phyloP scores from a whole-genome alignment of 2,797 vertebrate genomes.

The Falco peregrinus region DNA sequence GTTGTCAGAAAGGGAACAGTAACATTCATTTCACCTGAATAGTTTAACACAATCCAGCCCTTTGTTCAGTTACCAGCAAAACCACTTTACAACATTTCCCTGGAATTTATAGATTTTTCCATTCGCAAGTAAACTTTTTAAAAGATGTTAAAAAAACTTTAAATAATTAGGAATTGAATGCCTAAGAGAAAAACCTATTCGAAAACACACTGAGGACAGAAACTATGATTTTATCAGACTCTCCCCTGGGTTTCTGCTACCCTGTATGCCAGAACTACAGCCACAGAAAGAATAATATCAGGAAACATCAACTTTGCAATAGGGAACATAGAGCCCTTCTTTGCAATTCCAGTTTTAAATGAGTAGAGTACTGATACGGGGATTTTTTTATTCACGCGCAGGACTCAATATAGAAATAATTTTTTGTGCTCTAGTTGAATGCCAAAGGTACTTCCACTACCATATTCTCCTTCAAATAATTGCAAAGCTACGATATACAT shows the following conservation, averaged over 20 bases:
- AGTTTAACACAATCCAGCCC: not conserved
- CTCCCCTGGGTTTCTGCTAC: not conserved
- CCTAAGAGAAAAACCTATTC: slow-evolving; percentile 37
- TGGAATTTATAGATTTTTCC: slow-evolving; percentile 69
- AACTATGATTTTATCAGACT: slow-evolving; percentile 27
- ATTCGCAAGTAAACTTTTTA: slow-evolving; percentile 33
- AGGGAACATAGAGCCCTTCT: not conserved
- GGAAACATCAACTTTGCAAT: slow-evolving; percentile 3
- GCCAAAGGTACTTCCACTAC: not conserved
- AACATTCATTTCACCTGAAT: slow-evolving; percentile 19
- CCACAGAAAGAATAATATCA: slow-evolving; percentile 17
- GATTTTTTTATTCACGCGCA: not conserved
- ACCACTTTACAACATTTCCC: slow-evolving; percentile 38
- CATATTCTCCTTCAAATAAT: not conserved
- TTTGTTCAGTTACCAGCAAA: slow-evolving; percentile 53
- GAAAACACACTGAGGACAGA: slow-evolving; percentile 25
- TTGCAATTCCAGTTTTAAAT: slow-evolving; percentile 22
- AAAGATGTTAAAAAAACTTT: slow-evolving; percentile 28
- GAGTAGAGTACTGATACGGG: not conserved
- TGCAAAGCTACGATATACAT: not conserved
- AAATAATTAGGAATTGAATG: slow-evolving; percentile 44
- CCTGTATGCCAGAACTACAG: slow-evolving; percentile 15
- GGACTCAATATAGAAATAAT: not conserved
- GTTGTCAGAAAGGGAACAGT: not conserved
- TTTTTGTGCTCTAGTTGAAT: slow-evolving; percentile 15